These are phyloP conservation scores for Parauchenoglanis punctatus DNA, from an alignment of 2,797 vertebrate species.

Conservation along the genomic window DNA sequence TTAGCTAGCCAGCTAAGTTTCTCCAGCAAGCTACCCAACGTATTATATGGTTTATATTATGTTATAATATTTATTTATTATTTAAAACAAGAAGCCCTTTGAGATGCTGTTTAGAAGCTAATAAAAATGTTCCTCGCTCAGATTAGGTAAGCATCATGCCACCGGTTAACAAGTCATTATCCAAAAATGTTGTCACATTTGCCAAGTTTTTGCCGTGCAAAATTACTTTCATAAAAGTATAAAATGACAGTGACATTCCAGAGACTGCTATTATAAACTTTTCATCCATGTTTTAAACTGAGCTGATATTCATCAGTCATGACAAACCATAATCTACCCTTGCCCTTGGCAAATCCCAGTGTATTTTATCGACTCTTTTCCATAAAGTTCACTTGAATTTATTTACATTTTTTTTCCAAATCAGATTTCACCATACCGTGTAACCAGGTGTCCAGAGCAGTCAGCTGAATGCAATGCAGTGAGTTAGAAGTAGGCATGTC, in stretches of 20 bases:
- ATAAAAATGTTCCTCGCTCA: neutral
- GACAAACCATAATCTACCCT: neutral
- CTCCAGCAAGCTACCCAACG: neutral
- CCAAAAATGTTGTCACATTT: neutral
- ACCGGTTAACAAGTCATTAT: neutral
- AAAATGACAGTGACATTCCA: neutral
- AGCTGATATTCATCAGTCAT: neutral
- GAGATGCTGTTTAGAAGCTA: neutral
- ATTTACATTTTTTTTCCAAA: neutral
- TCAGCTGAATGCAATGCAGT: neutral
- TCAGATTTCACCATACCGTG: neutral
- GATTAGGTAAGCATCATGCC: neutral
- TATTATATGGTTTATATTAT: neutral
- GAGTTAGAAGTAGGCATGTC: slow-evolving; percentile 2
- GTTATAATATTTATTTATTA: neutral
- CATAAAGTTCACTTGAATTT: neutral
- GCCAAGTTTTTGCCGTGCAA: neutral
- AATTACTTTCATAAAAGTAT: neutral
- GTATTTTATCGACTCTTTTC: neutral
- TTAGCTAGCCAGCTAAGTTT: neutral
- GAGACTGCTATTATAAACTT: neutral
- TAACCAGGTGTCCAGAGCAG: neutral
- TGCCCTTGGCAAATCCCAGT: neutral
- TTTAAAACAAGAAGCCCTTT: neutral
- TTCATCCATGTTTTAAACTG: neutral